Conservation (phyloP, 1,140 invertebrate species). For the Oncopodura yosiiana region DNA sequence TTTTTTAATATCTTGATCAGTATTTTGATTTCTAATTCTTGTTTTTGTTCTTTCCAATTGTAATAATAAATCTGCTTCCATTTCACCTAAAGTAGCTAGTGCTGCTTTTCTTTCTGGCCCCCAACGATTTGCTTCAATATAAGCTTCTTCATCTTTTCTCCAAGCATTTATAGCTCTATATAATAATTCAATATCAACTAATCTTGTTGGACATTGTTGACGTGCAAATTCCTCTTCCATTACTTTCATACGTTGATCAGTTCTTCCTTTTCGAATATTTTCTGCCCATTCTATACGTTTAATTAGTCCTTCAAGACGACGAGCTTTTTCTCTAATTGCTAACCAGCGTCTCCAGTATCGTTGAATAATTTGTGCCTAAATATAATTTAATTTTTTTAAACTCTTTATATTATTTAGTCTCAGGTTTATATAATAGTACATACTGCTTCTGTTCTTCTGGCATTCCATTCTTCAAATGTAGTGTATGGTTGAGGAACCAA, state of each 20-base stretch:
- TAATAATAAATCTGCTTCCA: conserved; percentile 28
- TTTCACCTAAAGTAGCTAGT: conserved; percentile 22
- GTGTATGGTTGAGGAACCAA: no score
- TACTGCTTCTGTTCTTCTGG: no score
- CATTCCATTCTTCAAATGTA: no score
- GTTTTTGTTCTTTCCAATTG: conserved; percentile 25
- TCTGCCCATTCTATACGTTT: conserved; percentile 29
- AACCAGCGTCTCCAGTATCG: conserved; percentile 29
- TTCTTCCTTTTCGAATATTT: conserved; percentile 26
- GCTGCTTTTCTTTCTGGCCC: conserved; percentile 33
- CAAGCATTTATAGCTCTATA: conserved; percentile 32
- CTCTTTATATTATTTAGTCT: no score
- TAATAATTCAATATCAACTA: conserved; percentile 32
- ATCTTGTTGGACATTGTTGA: conserved; percentile 23
- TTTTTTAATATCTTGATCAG: conserved; percentile 9
- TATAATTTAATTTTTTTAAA: neutral
- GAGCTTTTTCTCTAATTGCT: conserved; percentile 19
- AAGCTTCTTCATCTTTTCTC: conserved; percentile 27
- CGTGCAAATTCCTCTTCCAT: conserved; percentile 31
- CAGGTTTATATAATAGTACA: no score
- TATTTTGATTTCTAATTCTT: conserved; percentile 14
- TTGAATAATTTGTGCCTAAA: conserved; percentile 28
- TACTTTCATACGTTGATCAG: conserved; percentile 19
- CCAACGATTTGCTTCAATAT: conserved; percentile 26
- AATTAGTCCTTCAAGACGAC: conserved; percentile 21